Evolutionary conservation across 30 jellyfish, hydroid and myxozoan species (phyloP).

Genomic region (Mastigias papua): DNA sequence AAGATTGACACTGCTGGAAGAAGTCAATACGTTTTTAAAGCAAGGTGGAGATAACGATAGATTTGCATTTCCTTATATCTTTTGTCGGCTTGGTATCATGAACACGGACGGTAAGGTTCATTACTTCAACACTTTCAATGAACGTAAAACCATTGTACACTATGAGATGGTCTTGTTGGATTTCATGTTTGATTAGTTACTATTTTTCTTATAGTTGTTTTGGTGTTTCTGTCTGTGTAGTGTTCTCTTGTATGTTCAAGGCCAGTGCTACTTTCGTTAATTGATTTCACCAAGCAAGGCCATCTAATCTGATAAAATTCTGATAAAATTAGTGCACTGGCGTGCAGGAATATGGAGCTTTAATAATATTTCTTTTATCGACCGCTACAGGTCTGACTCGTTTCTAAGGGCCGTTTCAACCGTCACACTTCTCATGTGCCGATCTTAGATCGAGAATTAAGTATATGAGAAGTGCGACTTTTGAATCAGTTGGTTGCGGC

Average conservation of each 20-base stretch:
- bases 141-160: not conserved
- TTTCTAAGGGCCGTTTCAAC: too few species aligned
- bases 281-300: not conserved
- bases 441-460: too few species aligned
- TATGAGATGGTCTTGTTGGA: not conserved
- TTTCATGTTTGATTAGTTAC: not conserved
- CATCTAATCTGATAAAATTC: not conserved
- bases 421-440: too few species aligned
- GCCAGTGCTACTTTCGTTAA: not conserved
- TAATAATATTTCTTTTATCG: not conserved
- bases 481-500: too few species aligned
- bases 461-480: too few species aligned
- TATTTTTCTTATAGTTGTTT: too few species aligned
- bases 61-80: not conserved
- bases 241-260: too few species aligned
- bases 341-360: not conserved
- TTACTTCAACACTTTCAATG: not conserved
- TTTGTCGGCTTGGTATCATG: constrained; percentile 16
- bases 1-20: not conserved
- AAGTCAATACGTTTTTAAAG: too few species aligned
- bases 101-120: constrained; percentile 12
- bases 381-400: not conserved
- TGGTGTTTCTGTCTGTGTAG: not conserved
- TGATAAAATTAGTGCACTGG: not conserved
- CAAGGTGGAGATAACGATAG: not conserved